These are phyloP conservation scores for Rhinogobio ventralis DNA, from an alignment of 2,797 vertebrate genomes.

Conservation along the genomic window DNA sequence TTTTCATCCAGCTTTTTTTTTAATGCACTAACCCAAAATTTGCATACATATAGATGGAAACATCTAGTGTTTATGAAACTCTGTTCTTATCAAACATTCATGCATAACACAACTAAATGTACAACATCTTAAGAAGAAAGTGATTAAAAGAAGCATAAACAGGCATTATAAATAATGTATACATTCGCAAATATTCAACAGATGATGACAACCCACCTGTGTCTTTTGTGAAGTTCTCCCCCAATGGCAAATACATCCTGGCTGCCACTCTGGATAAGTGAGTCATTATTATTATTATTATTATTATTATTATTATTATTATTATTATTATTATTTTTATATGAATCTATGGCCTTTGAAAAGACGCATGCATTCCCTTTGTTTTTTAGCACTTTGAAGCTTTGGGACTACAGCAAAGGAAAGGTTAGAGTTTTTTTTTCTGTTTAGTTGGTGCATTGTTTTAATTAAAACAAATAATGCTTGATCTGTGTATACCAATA, in stretches of 20 bases:
- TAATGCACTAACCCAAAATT: background rate
- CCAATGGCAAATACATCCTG: constrained; percentile 98
- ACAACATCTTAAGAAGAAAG: background rate
- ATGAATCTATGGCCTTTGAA: constrained; percentile 27
- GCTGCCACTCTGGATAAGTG: constrained; percentile 98
- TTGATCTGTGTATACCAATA: background rate
- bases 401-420: constrained; percentile 99
- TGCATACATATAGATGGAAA: background rate
- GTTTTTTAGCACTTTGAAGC: constrained; percentile 90
- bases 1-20: background rate
- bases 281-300: constrained; percentile 73
- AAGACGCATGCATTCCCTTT: constrained; percentile 2
- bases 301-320: no score
- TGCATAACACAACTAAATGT: background rate
- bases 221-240: constrained; percentile 98
- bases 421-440: constrained; percentile 82
- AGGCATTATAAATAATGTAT: background rate
- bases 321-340: background rate
- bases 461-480: background rate
- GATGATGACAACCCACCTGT: constrained; percentile 99
- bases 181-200: constrained; percentile 63
- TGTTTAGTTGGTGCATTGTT: background rate
- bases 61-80: background rate
- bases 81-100: background rate
- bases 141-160: background rate